phyloP scores from a whole-genome alignment of 1,140 invertebrate genomes.

The Venturia canescens region DNA sequence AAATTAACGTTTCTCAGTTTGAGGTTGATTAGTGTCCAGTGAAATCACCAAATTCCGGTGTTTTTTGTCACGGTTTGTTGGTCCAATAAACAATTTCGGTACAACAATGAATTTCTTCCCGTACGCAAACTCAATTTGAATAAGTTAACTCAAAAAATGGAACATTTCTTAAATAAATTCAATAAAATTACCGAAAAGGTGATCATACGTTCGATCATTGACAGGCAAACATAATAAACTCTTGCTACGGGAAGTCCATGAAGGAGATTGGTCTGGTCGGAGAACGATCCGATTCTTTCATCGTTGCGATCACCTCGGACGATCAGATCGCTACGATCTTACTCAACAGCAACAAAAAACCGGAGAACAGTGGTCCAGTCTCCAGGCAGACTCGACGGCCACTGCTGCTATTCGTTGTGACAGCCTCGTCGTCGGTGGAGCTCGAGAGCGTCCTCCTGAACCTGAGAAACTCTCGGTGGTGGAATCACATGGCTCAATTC shows the following conservation, averaged over 20 bases:
- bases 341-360: not conserved
- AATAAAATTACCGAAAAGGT: no score
- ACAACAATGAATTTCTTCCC: no score
- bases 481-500: slow-evolving; percentile 36
- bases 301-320: not conserved
- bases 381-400: not conserved
- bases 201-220: no score
- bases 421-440: not conserved
- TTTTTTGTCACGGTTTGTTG: no score
- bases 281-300: not conserved
- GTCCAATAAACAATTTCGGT: no score
- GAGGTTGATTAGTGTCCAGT: no score
- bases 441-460: not conserved
- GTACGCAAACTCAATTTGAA: no score
- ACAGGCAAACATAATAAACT: not conserved
- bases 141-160: no score
- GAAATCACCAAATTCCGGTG: no score
- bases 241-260: not conserved
- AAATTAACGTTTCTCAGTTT: no score
- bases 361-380: not conserved
- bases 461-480: slow-evolving; percentile 19
- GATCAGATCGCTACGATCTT: not conserved
- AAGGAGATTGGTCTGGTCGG: slow-evolving; percentile 12
- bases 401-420: not conserved
- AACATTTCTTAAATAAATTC: no score